phyloP scores from a whole-genome alignment of 2,888 invertebrate genomes.

The Gymnocheta viridis region DNA sequence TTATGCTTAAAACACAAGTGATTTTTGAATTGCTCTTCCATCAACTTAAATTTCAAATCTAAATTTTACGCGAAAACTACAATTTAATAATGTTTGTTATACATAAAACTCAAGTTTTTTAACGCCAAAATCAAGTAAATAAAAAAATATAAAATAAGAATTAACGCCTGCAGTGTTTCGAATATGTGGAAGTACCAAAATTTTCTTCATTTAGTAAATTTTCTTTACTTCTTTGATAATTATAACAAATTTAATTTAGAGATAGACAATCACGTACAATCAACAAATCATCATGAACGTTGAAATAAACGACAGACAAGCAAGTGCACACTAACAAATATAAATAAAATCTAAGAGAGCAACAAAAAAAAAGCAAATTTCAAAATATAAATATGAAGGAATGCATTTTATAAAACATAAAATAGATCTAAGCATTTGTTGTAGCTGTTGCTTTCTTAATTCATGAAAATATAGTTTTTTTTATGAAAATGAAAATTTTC shows the following conservation, averaged over 20 bases:
- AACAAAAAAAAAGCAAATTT: not conserved
- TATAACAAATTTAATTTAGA: slow-evolving; percentile 18
- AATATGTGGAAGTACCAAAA: not conserved
- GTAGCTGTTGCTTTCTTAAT: not conserved
- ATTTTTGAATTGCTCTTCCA: too few species aligned
- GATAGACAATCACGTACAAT: slow-evolving; percentile 23
- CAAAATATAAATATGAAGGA: not conserved
- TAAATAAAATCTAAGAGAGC: not conserved
- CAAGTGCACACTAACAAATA: not conserved
- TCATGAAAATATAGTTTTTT: slow-evolving; percentile 4
- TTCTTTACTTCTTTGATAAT: not conserved
- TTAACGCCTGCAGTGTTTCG: slow-evolving; percentile 20
- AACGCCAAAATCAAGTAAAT: too few species aligned
- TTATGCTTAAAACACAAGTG: too few species aligned
- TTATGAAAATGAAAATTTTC: not conserved
- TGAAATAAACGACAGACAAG: not conserved
- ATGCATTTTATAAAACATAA: slow-evolving; percentile 1
- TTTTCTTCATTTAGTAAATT: not conserved
- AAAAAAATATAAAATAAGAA: not conserved
- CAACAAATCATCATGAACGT: slow-evolving; percentile 25
- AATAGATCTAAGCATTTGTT: slow-evolving; percentile 1
- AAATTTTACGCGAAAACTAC: too few species aligned
- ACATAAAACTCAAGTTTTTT: too few species aligned
- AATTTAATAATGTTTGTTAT: too few species aligned
- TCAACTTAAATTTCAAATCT: too few species aligned